Base-by-base conservation (phyloP, 1,140 invertebrate genomes). In the Antheraea pernyi region DNA sequence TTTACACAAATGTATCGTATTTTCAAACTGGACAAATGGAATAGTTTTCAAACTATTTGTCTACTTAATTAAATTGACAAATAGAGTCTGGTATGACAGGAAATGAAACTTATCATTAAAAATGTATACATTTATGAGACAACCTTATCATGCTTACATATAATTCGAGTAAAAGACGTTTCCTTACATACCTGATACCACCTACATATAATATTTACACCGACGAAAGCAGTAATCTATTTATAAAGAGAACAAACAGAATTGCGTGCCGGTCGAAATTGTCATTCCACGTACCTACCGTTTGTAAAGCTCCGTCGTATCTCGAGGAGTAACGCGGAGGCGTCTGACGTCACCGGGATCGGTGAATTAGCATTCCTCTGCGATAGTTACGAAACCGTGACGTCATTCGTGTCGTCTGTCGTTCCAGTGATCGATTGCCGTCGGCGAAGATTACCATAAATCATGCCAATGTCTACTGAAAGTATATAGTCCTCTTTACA, bases 311-410 rank as follows among this genome's bases (percentile, higher is more conserved):
- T 53, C n/a, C 46, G 13, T 53, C 13, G 16, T 16, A 36, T 22
- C 58, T 72, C 39, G 53, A 22, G 62, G 46, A 30, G 64, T 13
- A 65, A 59, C 64, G 68, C 71, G 75, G 65, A 61, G 73, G 72
- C 71, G 75, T 58, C 10, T 79, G 80, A 82, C 78, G 80, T 80
- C 78, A 79, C 62, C 42, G 59, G 72, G 59, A 71, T 71, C 59
- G 66, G 58, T 68, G 48, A 64, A 68, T 68, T 72, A 60, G 62
- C 36, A 36, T 63, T 63, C 61, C 36, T 63, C n/a, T 30, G 30
- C 3, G 61, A 63, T n/a, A 37, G 22, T 63, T 63, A 63, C 61
- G 61, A 5, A 30, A 36, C 13, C 36, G 30, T 62, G 60, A 62
- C 60, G 60, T 62, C 36, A 62, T 62, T 62, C 60, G 7, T 16